Percentiles rank a stretch among this genome's conserved stretches.
These are phyloP conservation scores for Brevimyrus niger DNA, from an alignment of 2,113 vertebrate species.

Conservation along the genomic window DNA sequence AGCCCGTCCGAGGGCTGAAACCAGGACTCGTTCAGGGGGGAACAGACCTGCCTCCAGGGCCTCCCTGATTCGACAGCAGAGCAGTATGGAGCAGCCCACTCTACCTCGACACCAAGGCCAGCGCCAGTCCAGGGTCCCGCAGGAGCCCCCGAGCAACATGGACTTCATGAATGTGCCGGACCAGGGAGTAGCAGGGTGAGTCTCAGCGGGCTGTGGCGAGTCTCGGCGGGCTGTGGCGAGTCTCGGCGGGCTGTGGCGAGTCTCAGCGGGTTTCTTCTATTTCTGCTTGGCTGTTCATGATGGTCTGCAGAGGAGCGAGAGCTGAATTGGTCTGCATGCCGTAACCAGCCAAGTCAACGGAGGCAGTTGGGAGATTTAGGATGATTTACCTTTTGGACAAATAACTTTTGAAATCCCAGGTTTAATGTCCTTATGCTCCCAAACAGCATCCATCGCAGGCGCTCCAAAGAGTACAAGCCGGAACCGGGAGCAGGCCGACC, in stretches of 20 bases:
- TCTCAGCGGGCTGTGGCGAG: background rate
- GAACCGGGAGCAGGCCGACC: conserved; percentile 61
- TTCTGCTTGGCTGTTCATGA: background rate
- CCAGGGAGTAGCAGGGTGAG: conserved; percentile 72
- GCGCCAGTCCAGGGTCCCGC: conserved; percentile 19
- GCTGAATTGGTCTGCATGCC: background rate
- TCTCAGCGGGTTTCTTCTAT: background rate
- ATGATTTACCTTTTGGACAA: background rate
- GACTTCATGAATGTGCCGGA: conserved; percentile 74
- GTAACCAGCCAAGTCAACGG: background rate
- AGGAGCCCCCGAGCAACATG: conserved; percentile 43
- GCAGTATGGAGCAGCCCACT: conserved; percentile 67
- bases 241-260: background rate
- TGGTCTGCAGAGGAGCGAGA: background rate
- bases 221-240: background rate
- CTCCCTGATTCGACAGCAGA: conserved; percentile 58
- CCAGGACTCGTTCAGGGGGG: background rate
- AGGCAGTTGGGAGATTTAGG: background rate
- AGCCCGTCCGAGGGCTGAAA: conserved; percentile 24
- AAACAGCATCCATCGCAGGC: conserved; percentile 60
- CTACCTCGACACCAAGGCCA: conserved; percentile 57
- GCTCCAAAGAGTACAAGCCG: conserved; percentile 66
- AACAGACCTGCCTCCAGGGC: conserved; percentile 32
- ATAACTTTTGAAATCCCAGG: background rate
- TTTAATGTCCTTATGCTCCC: background rate